Percentiles rank a stretch among this genome's conserved stretches.
phyloP scores from a whole-genome alignment of 2,113 vertebrate genomes.

The Cynopterus brachyotis region DNA sequence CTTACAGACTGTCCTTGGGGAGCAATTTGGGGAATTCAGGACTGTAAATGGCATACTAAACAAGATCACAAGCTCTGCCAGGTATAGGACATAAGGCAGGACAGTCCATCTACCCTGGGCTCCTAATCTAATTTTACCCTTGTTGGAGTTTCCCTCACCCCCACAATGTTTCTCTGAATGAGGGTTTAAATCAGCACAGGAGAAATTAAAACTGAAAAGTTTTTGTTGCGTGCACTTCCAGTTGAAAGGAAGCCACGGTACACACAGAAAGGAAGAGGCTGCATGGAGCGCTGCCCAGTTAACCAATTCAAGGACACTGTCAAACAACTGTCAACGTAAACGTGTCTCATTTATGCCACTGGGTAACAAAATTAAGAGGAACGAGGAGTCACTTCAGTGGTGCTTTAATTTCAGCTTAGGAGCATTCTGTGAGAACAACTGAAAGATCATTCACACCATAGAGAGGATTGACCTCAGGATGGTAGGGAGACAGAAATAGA shows the following conservation, averaged over 20 bases:
- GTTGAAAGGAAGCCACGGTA: not conserved
- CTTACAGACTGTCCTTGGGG: not conserved
- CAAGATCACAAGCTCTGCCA: not conserved
- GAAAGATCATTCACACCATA: not conserved
- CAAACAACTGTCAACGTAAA: not conserved
- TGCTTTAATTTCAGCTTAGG: not conserved
- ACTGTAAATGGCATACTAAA: not conserved
- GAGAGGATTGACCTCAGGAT: not conserved
- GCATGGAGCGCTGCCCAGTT: not conserved
- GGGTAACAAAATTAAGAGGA: not conserved
- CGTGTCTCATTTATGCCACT: not conserved
- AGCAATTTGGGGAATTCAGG: not conserved
- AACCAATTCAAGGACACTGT: constrained; percentile 28
- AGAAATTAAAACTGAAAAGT: constrained; percentile 12
- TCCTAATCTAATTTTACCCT: not conserved
- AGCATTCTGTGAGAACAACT: not conserved
- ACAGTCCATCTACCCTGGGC: not conserved
- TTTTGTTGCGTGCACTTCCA: not conserved
- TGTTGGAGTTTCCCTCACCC: not conserved
- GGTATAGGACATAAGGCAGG: not conserved
- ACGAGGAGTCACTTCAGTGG: not conserved
- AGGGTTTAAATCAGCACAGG: not conserved
- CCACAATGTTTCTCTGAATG: not conserved
- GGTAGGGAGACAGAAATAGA: not conserved
- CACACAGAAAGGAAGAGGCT: not conserved